Percentiles rank a stretch among this genome's conserved stretches.
phyloP scores from a whole-genome alignment of 2,113 vertebrate genomes.

The Periophthalmodon schlosseri region DNA sequence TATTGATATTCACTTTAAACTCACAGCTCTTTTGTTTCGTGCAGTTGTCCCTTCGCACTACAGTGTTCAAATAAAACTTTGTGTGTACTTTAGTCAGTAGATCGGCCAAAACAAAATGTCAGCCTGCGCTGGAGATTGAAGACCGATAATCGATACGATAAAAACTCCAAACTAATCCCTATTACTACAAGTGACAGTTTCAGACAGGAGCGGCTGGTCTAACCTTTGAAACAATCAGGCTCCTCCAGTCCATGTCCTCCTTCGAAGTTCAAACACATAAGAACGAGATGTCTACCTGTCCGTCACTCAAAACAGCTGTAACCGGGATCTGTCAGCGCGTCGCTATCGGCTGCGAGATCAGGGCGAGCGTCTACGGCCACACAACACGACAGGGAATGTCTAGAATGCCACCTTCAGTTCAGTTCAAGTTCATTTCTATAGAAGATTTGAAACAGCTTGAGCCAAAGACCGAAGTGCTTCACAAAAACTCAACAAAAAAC shows the following conservation, averaged over 20 bases:
- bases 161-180: no score
- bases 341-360: conserved; percentile 38
- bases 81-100: no score
- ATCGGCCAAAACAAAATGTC: no score
- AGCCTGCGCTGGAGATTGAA: no score
- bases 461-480: no score
- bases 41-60: no score
- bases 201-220: conserved; percentile 9
- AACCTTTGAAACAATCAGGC: conserved; percentile 52
- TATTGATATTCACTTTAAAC: no score
- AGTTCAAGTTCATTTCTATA: no score
- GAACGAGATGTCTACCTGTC: not conserved
- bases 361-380: conserved; percentile 11
- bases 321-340: conserved; percentile 34
- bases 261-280: not conserved
- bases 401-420: not conserved
- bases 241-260: conserved; percentile 37
- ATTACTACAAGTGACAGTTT: conserved; percentile 28
- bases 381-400: not conserved
- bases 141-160: no score
- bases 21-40: no score
- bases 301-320: conserved; percentile 29
- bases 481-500: no score
- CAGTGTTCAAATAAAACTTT: no score
- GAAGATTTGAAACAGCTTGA: not conserved